Evolutionary conservation across 2,888 invertebrate genomes (phyloP), one percentile per base, ranked within the genome.

Genomic region (Drosophila trichaetosa): DNA sequence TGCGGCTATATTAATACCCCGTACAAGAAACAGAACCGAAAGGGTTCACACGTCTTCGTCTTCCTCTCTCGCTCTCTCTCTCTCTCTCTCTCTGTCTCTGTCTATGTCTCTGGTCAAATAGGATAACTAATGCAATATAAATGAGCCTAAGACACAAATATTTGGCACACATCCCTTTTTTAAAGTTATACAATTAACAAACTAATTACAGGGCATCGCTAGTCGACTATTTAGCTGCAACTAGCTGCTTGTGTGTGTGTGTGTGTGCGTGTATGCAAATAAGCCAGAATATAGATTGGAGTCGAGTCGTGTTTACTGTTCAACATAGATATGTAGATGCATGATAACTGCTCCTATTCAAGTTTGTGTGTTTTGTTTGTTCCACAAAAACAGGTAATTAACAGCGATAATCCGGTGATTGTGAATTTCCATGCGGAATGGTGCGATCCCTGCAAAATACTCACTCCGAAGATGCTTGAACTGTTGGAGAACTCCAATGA

Each of bases 341-440:
- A 2, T 56, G 13, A 6, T 49, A 49, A 61, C 69, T 62, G 46
- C 27, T 49, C 31, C 18, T 53, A 36, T 48, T 57, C 64, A 61
- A 46, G 46, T 31, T 24, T 34, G 27, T 11, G n/a, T 36, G 38
- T 27, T 21, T 27, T 68, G 40, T 48, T 61, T 78, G 75, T 72
- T 87, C 13, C 5, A 21, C 11, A 42, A 42, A 24, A 13, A 24
- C 90, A 78, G 95, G 95, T 97, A 59, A 96, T 97, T 95, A 96
- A 97, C 92, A 97, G 96, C 82, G 95, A 95, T 42, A 96, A 96
- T 87, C 96, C 97, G 36, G 97, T 97, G n/a, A 97, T 97, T 92
- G 97, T 97, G 0, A 97, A 97, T 92, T 97, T 97, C 91, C 97
- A 97, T 90, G 97, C 97, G 0, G 97, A 97, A 82, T 97, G 97